A percentile compares a stretch with the other conserved stretches of the same genome.
Conservation (phyloP, 2,113 vertebrate species). For the Oreotrochilus melanogaster region DNA sequence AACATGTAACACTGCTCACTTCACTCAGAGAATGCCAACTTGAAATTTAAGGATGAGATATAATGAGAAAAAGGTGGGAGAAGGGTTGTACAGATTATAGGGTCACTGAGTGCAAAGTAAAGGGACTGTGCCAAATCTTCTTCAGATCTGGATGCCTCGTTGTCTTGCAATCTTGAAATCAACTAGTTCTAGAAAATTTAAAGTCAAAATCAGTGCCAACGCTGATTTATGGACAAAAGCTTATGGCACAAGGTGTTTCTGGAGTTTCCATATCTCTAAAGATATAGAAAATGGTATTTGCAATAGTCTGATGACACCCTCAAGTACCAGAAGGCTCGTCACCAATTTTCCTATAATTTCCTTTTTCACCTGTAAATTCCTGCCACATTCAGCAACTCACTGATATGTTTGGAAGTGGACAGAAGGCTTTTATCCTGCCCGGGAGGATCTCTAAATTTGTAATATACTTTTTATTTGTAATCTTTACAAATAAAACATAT, state of each 20-base stretch:
- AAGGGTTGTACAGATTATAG: neutral
- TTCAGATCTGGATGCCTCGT: neutral
- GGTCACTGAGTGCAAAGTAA: neutral
- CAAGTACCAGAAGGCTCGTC: neutral
- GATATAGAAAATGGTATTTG: neutral
- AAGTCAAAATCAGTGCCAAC: neutral
- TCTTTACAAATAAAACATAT: neutral
- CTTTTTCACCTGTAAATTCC: neutral
- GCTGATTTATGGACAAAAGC: neutral
- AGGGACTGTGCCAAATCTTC: fast-evolving
- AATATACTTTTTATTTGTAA: no score
- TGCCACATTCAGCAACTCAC: neutral
- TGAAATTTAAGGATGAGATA: neutral
- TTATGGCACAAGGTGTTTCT: neutral
- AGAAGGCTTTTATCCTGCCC: neutral
- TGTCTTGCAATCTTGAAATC: neutral
- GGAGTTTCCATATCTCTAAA: neutral
- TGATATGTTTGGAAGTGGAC: neutral
- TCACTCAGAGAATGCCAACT: neutral
- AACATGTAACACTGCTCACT: neutral
- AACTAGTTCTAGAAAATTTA: neutral
- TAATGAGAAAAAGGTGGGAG: neutral
- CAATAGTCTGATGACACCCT: neutral
- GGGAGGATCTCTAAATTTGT: neutral
- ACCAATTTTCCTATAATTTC: neutral